Percentiles rank a stretch among this genome's conserved stretches.
phyloP scores from a whole-genome alignment of 2,888 invertebrate species.

The Dendrolimus houi region DNA sequence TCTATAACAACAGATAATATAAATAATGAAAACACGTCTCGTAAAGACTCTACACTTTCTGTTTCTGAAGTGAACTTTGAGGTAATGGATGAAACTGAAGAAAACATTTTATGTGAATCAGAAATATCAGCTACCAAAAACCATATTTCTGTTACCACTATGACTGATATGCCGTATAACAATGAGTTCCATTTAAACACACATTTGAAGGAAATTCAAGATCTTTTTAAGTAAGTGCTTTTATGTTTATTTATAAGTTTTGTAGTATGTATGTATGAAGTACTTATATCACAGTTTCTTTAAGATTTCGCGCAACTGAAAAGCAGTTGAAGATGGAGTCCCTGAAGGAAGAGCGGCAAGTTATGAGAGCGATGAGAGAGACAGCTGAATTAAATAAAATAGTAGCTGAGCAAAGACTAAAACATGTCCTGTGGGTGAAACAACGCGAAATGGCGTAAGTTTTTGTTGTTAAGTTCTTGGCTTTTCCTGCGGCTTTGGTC shows the following conservation, averaged over 20 bases:
- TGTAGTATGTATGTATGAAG: not conserved
- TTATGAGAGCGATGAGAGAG: slow-evolving; percentile 68
- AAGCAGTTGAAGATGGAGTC: slow-evolving; percentile 59
- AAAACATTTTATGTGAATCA: not conserved
- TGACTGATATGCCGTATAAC: slow-evolving; percentile 10
- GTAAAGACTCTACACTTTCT: slow-evolving; percentile 33
- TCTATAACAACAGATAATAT: slow-evolving; percentile 19
- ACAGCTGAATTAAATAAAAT: slow-evolving; percentile 79
- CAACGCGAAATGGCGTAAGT: slow-evolving; percentile 61
- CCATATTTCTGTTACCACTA: slow-evolving; percentile 1
- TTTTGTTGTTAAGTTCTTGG: not conserved
- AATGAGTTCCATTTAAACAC: slow-evolving; percentile 10
- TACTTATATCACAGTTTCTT: not conserved
- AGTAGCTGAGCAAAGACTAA: slow-evolving; percentile 76
- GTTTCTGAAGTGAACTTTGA: slow-evolving; percentile 37
- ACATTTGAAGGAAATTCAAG: slow-evolving; percentile 35
- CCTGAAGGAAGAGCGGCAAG: slow-evolving; percentile 56
- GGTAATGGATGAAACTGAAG: slow-evolving; percentile 18
- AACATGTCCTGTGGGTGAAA: slow-evolving; percentile 63
- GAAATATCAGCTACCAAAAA: not conserved
- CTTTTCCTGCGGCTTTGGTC: no score
- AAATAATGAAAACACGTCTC: slow-evolving; percentile 16
- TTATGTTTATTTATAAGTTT: no score
- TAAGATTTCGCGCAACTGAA: slow-evolving; percentile 25
- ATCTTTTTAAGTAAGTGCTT: slow-evolving; percentile 43